Evolutionary conservation across 2,797 vertebrate genomes (phyloP).

Genomic region (Coilia nasus): DNA sequence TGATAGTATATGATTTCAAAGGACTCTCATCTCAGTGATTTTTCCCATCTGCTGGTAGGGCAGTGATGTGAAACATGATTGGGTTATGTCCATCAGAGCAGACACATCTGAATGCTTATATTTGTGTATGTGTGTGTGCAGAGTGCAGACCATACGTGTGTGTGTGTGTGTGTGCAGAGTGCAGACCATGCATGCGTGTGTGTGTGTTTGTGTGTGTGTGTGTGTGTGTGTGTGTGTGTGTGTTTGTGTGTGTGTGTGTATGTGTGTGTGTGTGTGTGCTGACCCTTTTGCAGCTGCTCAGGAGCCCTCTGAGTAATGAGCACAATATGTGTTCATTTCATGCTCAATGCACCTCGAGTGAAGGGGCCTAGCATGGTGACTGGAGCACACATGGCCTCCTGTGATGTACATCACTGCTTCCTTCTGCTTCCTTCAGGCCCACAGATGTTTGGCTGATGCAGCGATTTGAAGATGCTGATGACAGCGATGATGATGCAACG

Average conservation of each 20-base stretch:
- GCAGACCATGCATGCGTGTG: not conserved
- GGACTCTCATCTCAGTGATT: not conserved
- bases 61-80: constrained; percentile 20
- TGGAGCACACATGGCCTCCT: not conserved
- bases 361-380: constrained; percentile 1
- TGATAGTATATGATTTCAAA: not conserved
- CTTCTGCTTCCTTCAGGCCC: not conserved
- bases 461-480: not conserved
- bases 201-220: not conserved
- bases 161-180: not conserved
- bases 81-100: constrained; percentile 19
- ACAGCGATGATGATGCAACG: not conserved
- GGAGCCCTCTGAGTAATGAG: constrained; percentile 14
- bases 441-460: constrained; percentile 1
- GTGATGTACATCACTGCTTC: not conserved
- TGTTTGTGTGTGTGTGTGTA: not conserved
- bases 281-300: not conserved
- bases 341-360: constrained; percentile 10
- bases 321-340: constrained; percentile 23
- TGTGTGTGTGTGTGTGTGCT: not conserved
- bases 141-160: not conserved
- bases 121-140: constrained; percentile 28
- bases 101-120: constrained; percentile 11
- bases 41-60: not conserved
- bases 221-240: constrained; percentile 10